phyloP scores from a whole-genome alignment of 2,797 vertebrate genomes.

The Bryconaethiops microstoma region DNA sequence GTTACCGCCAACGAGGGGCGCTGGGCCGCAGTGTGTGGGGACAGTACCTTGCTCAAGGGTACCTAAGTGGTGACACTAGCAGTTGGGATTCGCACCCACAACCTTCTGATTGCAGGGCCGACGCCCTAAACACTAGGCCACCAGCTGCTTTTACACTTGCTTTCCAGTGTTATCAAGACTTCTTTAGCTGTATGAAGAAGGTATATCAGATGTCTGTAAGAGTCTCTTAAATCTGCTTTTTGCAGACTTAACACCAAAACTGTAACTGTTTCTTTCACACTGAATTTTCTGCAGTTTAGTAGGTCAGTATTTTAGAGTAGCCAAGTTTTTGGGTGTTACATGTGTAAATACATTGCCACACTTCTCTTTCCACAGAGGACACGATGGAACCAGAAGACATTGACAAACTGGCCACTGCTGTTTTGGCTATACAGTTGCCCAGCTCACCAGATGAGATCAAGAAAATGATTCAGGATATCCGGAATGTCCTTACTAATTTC shows the following conservation, averaged over 20 bases:
- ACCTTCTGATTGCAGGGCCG: no score
- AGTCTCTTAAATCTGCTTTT: neutral
- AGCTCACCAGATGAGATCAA: constrained; percentile 73
- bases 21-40: no score
- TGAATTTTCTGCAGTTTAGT: neutral
- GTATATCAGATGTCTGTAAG: neutral
- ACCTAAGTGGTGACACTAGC: no score
- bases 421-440: constrained; percentile 80
- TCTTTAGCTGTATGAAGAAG: neutral
- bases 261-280: neutral
- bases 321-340: neutral
- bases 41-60: no score
- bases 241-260: neutral
- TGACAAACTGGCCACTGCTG: constrained; percentile 77
- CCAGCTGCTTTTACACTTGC: neutral
- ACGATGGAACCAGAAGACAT: constrained; percentile 80
- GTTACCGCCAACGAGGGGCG: no score
- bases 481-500: constrained; percentile 63
- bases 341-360: neutral
- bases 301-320: neutral
- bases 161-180: neutral
- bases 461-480: constrained; percentile 74
- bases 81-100: no score
- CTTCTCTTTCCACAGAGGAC: constrained; percentile 74
- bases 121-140: no score